A percentile compares a stretch with the other conserved stretches of the same genome.
phyloP scores from a whole-genome alignment of 1,140 invertebrate species.

The Apis dorsata region DNA sequence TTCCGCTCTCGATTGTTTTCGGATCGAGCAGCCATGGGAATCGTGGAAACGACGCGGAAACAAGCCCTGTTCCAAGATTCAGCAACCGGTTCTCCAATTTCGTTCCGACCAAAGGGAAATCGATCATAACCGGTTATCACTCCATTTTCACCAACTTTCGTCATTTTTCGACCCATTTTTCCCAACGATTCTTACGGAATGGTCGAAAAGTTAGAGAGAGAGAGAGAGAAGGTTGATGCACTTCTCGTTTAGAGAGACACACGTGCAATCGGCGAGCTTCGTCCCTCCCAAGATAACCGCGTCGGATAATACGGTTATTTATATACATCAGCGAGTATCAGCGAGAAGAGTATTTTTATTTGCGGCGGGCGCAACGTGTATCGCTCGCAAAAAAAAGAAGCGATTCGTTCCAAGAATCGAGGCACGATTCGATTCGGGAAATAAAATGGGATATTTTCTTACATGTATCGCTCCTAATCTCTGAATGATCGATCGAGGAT shows the following conservation, averaged over 20 bases:
- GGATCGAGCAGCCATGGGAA: constrained; percentile 71
- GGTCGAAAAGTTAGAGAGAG: too few species aligned
- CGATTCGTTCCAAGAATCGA: not conserved
- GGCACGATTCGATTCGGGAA: not conserved
- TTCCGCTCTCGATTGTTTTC: constrained; percentile 70
- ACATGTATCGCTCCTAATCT: not conserved
- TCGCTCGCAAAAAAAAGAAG: not conserved
- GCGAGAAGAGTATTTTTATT: constrained; percentile 2
- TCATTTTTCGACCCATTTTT: too few species aligned
- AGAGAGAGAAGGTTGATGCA: too few species aligned
- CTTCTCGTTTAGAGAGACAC: not conserved
- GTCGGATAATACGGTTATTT: constrained; percentile 26
- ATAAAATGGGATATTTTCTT: too few species aligned
- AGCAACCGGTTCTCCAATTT: not conserved
- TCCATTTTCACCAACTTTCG: not conserved
- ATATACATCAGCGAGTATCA: not conserved
- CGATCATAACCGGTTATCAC: not conserved
- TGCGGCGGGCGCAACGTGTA: not conserved
- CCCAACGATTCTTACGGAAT: too few species aligned
- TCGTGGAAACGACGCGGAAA: constrained; percentile 44
- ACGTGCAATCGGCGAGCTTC: not conserved
- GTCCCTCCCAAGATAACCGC: not conserved
- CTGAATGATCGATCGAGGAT: not conserved
- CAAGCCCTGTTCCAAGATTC: constrained; percentile 16
- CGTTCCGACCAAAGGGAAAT: not conserved